phyloP scores from a whole-genome alignment of 92 coral and sea anemone species.

The Phymanthus crucifer region DNA sequence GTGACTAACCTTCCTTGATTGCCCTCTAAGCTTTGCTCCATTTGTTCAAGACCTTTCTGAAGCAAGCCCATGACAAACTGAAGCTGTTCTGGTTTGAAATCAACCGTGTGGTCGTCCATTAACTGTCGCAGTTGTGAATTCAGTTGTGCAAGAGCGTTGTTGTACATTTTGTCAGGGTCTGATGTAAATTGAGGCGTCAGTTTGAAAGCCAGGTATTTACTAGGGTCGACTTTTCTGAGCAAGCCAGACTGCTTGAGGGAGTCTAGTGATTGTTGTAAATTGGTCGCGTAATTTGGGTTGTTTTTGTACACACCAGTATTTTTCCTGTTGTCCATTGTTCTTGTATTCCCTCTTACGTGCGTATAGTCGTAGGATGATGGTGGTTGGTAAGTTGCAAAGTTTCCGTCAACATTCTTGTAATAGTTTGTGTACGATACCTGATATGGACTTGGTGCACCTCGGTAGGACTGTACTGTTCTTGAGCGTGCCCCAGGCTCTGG shows the following conservation, averaged over 20 bases:
- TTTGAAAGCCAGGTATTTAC: slow-evolving; percentile 38
- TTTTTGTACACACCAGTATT: background rate
- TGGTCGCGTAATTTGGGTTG: background rate
- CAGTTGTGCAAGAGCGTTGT: slow-evolving; percentile 14
- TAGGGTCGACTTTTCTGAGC: slow-evolving; percentile 26
- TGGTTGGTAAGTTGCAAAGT: background rate
- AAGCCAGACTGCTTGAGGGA: slow-evolving; percentile 7
- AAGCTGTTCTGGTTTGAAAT: slow-evolving; percentile 33
- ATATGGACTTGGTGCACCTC: slow-evolving; percentile 4
- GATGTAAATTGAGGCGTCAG: slow-evolving; percentile 28
- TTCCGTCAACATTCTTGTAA: background rate
- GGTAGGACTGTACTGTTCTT: background rate
- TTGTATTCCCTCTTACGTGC: background rate
- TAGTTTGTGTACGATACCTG: slow-evolving; percentile 5
- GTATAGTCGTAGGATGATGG: background rate
- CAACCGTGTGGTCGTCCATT: slow-evolving; percentile 20
- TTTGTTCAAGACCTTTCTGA: slow-evolving; percentile 12
- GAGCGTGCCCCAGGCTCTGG: background rate
- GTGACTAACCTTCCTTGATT: background rate
- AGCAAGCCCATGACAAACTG: slow-evolving; percentile 28
- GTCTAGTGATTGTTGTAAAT: slow-evolving; percentile 4
- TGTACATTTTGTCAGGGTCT: slow-evolving; percentile 23
- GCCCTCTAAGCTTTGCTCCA: slow-evolving; percentile 13
- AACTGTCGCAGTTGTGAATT: slow-evolving; percentile 24
- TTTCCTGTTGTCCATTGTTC: background rate